Evolutionary conservation across 2,888 invertebrate species (phyloP), one percentile per base, ranked within the genome.

Genomic region (Helicoverpa assulta): DNA sequence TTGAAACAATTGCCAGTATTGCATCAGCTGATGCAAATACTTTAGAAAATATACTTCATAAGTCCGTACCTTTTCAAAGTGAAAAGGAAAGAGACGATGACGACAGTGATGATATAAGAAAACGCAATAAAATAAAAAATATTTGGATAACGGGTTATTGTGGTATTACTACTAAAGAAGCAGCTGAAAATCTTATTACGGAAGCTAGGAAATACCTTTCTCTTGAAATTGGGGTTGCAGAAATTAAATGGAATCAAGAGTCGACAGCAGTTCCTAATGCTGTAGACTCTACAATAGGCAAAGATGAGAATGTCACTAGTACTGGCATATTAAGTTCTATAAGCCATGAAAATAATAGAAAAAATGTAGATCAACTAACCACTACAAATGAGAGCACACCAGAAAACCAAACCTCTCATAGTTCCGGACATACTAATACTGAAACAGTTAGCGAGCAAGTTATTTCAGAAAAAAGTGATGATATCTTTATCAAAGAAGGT

Each of bases 31-130:
- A 97, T 88, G 93, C 96, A 0, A 94, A 96, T 67, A 94, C 96
- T 3, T 96, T 99, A 65, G 98, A 98, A 91, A 97, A 97, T 83
- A 96, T 98, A 57, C 95, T 99, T 12, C 96, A 97, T 72, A 97
- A 97, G 89, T 97, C 98, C 5, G 94, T 97, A 3, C 98, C 99
- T 43, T 99, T 99, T 92, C 97, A 98, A 93, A 98, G 98, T 84
- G 97, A 96, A 73, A 98, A 98, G 89, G 96, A 97, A 87, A 94
- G 97, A 83, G 97, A 98, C 56, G 96, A 97, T 70, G 98, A 98
- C 89, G 96, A 97, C 74, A 96, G 96, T 61, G 92, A 94, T 78
- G 98, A 97, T 85, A 93, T 96, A 10, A 96, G 96, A 58, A 96
- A 97, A 88, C 96, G 98, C 65, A 97, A 97, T 85, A 96, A 97